Evolutionary conservation across 2,797 vertebrate genomes (phyloP).

Genomic region (Cuniculus paca): DNA sequence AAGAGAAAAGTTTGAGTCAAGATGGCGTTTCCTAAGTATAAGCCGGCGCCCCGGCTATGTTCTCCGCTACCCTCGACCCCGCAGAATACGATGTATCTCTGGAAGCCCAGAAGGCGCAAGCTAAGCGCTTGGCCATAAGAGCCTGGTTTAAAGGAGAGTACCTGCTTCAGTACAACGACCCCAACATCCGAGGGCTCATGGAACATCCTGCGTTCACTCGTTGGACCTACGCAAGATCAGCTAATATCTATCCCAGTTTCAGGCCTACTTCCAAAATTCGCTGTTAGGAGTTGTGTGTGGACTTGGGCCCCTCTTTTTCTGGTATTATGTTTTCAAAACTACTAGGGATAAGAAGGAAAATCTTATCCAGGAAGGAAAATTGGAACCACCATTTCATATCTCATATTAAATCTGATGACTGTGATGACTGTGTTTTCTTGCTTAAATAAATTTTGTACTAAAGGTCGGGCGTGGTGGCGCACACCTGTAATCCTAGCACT

Average conservation of each 20-base stretch:
- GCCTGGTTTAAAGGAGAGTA: conserved; percentile 93
- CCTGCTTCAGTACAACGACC: conserved; percentile 92
- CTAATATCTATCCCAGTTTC: conserved; percentile 91
- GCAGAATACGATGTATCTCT: conserved; percentile 89
- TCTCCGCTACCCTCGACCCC: conserved; percentile 91
- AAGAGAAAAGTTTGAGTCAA: neutral
- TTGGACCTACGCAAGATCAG: conserved; percentile 91
- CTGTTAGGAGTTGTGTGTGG: conserved; percentile 89
- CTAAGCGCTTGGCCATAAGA: conserved; percentile 89
- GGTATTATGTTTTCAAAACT: conserved; percentile 89
- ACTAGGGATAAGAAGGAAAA: conserved; percentile 92
- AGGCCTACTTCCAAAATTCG: conserved; percentile 91
- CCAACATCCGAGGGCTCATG: conserved; percentile 90
- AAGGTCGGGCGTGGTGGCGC: no score
- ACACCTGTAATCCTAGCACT: no score
- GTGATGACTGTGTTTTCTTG: conserved; percentile 67
- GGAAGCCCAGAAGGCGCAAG: conserved; percentile 88
- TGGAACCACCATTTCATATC: conserved; percentile 86
- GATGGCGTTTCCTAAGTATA: conserved; percentile 90
- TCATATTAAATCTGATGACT: conserved; percentile 87
- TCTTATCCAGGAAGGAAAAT: conserved; percentile 91
- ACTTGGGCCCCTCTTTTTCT: conserved; percentile 90
- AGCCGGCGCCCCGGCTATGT: conserved; percentile 87
- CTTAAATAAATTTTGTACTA: conserved; percentile 87
- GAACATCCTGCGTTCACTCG: conserved; percentile 94